Base-by-base conservation (phyloP, 2,888 invertebrate genomes). In the Drosophila ezoana region DNA sequence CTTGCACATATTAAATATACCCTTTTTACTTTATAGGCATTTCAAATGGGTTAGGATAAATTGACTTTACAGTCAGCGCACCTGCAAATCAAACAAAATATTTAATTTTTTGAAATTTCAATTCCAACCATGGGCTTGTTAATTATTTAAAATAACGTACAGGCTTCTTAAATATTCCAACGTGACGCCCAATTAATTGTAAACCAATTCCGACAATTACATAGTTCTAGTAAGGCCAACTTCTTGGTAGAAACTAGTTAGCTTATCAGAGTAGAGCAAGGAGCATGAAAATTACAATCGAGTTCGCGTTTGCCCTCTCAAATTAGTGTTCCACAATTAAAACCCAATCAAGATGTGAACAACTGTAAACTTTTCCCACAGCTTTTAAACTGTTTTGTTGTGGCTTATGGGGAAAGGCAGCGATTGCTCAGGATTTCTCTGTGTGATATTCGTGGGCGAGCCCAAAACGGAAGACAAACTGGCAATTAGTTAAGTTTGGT, bases 351-450 rank as follows among this genome's bases (percentile, higher is more conserved):
- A 84, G 76, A 76, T 71, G 81, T 54, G 69, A 66, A 59, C 74
- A 80, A 86, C 75, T 72, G 72, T 73, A 72, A 82, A 84, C 53
- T 82, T 84, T 84, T 76, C 76, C 85, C 82, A 84, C 81, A 76
- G 76, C 72, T 70, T 69, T 81, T 64, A 40, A 76, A 49, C 71
- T 61, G 69, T 60, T 73, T 56, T 70, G 48, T 54, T 79, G 78
- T 59, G 82, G 78, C 32, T 60, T 78, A 51, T 70, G 38, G 52
- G 35, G 35, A 52, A 67, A 45, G 45, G 28, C 32, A 4, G 58
- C 43, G 54, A 53, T 59, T 59, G 60, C 71, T 64, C 54, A 23
- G 61, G 57, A 72, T 62, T 67, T 32, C 60, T 60, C 43, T 62
- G 43, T 54, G 37, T 53, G 59, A 66, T 78, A 63, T 61, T 43